Evolutionary conservation across 2,797 vertebrate genomes (phyloP).

Genomic region (Sebastes oblongus): DNA sequence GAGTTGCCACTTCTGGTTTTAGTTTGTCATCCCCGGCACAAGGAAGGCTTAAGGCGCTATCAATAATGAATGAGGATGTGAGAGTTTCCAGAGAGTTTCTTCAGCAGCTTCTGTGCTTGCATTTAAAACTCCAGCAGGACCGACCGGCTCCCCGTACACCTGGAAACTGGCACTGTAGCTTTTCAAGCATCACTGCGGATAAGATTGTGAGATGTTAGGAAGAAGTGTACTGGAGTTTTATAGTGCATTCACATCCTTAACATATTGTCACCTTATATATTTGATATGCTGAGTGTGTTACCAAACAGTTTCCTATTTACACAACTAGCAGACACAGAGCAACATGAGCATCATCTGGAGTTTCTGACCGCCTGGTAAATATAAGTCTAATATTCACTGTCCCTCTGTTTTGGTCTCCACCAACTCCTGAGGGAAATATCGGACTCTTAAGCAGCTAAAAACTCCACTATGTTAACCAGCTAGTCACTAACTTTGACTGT

Average conservation of each 20-base stretch:
- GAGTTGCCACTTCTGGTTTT: slow-evolving; percentile 39
- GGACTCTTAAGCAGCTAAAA: not conserved
- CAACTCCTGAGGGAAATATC: not conserved
- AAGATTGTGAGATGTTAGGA: not conserved
- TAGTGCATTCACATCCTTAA: not conserved
- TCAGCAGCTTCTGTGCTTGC: slow-evolving; percentile 15
- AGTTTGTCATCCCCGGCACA: slow-evolving; percentile 51
- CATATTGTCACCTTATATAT: not conserved
- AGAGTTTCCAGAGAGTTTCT: slow-evolving; percentile 43
- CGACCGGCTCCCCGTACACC: slow-evolving; percentile 10
- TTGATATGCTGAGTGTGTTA: not conserved
- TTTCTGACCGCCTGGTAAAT: not conserved
- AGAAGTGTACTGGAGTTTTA: not conserved
- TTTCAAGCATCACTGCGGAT: slow-evolving; percentile 2
- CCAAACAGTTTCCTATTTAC: not conserved
- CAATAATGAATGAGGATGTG: slow-evolving; percentile 59
- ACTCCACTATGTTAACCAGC: not conserved
- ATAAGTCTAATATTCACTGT: not conserved
- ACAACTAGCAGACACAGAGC: not conserved
- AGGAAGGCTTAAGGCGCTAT: slow-evolving; percentile 53
- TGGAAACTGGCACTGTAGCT: slow-evolving; percentile 16
- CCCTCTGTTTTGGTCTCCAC: not conserved
- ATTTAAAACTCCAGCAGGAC: slow-evolving; percentile 23
- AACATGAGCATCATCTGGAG: not conserved
- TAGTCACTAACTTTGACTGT: not conserved